Conservation (phyloP, 1,140 invertebrate genomes). For the Macrosteles quadrilineatus region DNA sequence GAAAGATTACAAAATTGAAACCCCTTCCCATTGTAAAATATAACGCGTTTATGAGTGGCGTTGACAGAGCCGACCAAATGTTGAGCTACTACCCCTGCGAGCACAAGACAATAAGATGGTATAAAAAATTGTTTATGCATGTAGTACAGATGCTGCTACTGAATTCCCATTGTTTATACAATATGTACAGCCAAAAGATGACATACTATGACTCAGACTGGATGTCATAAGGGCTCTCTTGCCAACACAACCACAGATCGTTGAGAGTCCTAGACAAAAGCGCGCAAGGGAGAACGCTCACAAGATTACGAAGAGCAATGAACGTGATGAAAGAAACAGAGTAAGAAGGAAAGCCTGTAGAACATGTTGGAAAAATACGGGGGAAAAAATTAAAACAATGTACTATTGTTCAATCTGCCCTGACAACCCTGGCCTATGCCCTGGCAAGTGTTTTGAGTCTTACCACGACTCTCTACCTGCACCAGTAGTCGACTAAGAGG, state of each 20-base stretch:
- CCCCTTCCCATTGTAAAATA: constrained; percentile 26
- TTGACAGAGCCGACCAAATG: constrained; percentile 45
- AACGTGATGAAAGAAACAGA: not conserved
- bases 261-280: not conserved
- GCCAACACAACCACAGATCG: not conserved
- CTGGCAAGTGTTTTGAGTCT: not conserved
- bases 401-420: not conserved
- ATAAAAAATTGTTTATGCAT: constrained; percentile 44
- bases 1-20: not conserved
- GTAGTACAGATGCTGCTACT: constrained; percentile 30
- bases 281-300: not conserved
- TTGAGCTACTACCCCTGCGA: constrained; percentile 42
- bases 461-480: too few species aligned
- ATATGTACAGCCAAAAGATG: not conserved
- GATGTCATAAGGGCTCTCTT: too few species aligned
- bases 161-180: constrained; percentile 20
- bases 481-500: too few species aligned
- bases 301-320: not conserved
- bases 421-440: not conserved
- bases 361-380: not conserved
- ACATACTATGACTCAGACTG: too few species aligned
- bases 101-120: constrained; percentile 45
- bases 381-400: not conserved
- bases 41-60: constrained; percentile 42
- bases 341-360: not conserved